Percentiles rank a stretch among this genome's conserved stretches.
Conservation (phyloP, 2,113 vertebrate species). For the Apeltes quadracus region DNA sequence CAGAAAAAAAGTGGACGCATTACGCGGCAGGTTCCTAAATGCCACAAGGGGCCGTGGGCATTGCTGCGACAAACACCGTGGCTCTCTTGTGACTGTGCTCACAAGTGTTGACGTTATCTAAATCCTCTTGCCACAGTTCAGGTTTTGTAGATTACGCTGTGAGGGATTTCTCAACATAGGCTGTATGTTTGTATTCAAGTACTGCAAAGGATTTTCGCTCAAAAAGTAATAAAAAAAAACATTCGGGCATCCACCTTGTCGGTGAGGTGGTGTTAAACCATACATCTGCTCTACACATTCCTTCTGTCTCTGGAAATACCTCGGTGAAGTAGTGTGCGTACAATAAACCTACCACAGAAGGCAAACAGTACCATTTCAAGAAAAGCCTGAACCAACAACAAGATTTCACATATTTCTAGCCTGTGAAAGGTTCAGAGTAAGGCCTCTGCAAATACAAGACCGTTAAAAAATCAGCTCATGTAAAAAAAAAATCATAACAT, state of each 20-base stretch:
- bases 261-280: constrained; percentile 61
- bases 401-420: constrained; percentile 77
- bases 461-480: constrained; percentile 69
- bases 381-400: constrained; percentile 72
- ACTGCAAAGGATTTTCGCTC: constrained; percentile 80
- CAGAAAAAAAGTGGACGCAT: constrained; percentile 31
- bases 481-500: constrained; percentile 31
- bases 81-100: constrained; percentile 74
- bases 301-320: constrained; percentile 78
- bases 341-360: constrained; percentile 81
- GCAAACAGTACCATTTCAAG: constrained; percentile 84
- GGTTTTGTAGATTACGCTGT: constrained; percentile 58
- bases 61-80: constrained; percentile 66
- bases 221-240: constrained; percentile 71
- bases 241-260: constrained; percentile 68
- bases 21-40: constrained; percentile 59
- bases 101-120: constrained; percentile 62
- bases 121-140: constrained; percentile 64
- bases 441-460: constrained; percentile 86
- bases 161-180: constrained; percentile 74
- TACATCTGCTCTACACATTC: constrained; percentile 78
- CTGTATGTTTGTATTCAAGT: constrained; percentile 82
- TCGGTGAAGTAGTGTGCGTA: constrained; percentile 78
- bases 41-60: constrained; percentile 24
- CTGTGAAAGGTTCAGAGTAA: constrained; percentile 79